Evolutionary conservation across 2,888 invertebrate genomes (phyloP).

Genomic region (Caenorhabditis sp.): DNA sequence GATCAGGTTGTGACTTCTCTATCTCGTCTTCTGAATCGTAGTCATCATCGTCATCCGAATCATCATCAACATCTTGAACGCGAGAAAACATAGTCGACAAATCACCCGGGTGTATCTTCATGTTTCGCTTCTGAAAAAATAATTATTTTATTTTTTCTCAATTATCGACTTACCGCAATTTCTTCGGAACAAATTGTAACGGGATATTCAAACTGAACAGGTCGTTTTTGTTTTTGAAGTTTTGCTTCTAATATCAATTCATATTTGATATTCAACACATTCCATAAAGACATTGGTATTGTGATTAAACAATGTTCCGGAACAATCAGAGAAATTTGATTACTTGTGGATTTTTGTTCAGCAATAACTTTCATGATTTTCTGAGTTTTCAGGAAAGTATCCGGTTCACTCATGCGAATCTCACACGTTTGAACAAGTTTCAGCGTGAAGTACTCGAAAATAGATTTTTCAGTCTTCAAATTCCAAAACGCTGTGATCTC

Average conservation of each 20-base stretch:
- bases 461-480: constrained; percentile 37
- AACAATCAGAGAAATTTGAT: constrained; percentile 27
- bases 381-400: constrained; percentile 37
- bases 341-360: constrained; percentile 30
- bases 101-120: background rate
- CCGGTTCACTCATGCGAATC: constrained; percentile 47
- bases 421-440: constrained; percentile 29
- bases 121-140: constrained; percentile 27
- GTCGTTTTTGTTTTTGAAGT: constrained; percentile 36
- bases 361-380: constrained; percentile 10
- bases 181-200: constrained; percentile 48
- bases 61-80: constrained; percentile 52
- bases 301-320: constrained; percentile 38
- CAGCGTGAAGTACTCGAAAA: constrained; percentile 30
- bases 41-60: constrained; percentile 59
- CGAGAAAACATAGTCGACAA: constrained; percentile 28
- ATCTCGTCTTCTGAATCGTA: constrained; percentile 51
- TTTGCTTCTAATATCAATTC: constrained; percentile 41
- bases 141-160: background rate
- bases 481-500: constrained; percentile 48
- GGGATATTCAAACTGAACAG: constrained; percentile 44
- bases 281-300: constrained; percentile 56
- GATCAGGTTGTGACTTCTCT: constrained; percentile 10
- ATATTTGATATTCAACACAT: constrained; percentile 47
- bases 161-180: constrained; percentile 43